Evolutionary conservation across 2,113 vertebrate species (phyloP), one percentile per base, ranked within the genome.

Genomic region (Amphilophus citrinellus): DNA sequence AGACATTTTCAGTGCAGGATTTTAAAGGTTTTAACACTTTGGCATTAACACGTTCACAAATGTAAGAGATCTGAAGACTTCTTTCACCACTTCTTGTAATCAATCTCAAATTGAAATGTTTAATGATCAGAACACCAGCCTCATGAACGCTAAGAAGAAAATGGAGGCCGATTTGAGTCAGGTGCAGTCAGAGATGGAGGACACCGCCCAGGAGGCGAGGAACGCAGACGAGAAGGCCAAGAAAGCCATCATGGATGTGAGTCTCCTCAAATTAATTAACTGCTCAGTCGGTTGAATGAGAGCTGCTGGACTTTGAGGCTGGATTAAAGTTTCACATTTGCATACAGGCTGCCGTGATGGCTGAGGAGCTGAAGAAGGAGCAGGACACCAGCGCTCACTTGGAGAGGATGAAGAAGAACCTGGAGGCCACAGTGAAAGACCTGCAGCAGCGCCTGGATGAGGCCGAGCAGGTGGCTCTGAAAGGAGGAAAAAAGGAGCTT

Each of bases 331-430:
- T 75, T 76, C 53, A 8, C 18, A 18, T 83, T 68, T 77, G 24
- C 60, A 17, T 9, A 0, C 81, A 95, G 94, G 96, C 96, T 77
- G 96, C 96, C 86, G 96, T 96, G 95, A 96, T 97, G 95, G 95
- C 94, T 2, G 97, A 98, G 84, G 96, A 97, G 89, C 94, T 98
- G 84, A 97, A 97, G 95, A 97, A 97, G 76, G 97, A 97, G 84
- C 96, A 97, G 93, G 96, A 97, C 78, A 96, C 96, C 57, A 96
- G 94, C 80, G 93, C 96, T 90, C 97, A 98, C 89, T 88, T 98
- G 93, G 97, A 98, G 93, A 80, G 87, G 82, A 91, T 88, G 87
- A 91, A 88, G 82, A 91, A 73, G 82, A 91, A 88, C 87, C 22
- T 87, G 89, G 89, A 91, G 79, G 84, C 35, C 22, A 73, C 84